Evolutionary conservation across 1,140 invertebrate genomes (phyloP).

Genomic region (Euura lappo): DNA sequence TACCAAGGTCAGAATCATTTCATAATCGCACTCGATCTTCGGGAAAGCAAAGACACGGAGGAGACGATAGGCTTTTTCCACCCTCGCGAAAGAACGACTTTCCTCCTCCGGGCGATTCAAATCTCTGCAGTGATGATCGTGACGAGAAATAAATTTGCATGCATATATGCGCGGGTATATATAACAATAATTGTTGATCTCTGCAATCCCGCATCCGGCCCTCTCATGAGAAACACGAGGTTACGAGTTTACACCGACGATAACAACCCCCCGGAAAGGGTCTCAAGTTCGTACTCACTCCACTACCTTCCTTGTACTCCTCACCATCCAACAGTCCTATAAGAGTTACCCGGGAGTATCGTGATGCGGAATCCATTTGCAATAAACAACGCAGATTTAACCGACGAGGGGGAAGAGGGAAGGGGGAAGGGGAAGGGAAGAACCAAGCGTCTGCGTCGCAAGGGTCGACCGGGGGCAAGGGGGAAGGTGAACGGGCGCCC

Average conservation of each 20-base stretch:
- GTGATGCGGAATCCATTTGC: slow-evolving; percentile 60
- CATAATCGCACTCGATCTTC: too few species aligned
- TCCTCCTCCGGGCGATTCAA: too few species aligned
- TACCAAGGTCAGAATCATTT: slow-evolving; percentile 74
- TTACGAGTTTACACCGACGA: neutral
- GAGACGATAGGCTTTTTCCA: too few species aligned
- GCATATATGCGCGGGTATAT: neutral
- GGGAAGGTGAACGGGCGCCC: slow-evolving; percentile 30
- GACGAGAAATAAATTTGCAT: neutral
- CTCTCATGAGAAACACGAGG: neutral
- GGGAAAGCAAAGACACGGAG: too few species aligned
- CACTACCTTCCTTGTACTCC: slow-evolving; percentile 10
- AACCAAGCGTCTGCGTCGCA: slow-evolving; percentile 14
- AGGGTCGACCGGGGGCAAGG: slow-evolving; percentile 15
- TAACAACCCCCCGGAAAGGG: neutral
- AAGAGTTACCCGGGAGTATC: slow-evolving; percentile 44
- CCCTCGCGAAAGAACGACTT: too few species aligned
- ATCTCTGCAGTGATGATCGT: neutral
- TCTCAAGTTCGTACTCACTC: neutral
- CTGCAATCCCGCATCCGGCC: neutral
- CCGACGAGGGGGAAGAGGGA: slow-evolving; percentile 15
- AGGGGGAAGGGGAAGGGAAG: slow-evolving; percentile 21
- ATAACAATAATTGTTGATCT: neutral
- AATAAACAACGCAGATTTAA: slow-evolving; percentile 61
- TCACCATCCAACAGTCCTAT: slow-evolving; percentile 8